These are phyloP conservation scores for Hemicrepidius hirtus DNA, from an alignment of 2,888 invertebrate genomes.

Conservation along the genomic window DNA sequence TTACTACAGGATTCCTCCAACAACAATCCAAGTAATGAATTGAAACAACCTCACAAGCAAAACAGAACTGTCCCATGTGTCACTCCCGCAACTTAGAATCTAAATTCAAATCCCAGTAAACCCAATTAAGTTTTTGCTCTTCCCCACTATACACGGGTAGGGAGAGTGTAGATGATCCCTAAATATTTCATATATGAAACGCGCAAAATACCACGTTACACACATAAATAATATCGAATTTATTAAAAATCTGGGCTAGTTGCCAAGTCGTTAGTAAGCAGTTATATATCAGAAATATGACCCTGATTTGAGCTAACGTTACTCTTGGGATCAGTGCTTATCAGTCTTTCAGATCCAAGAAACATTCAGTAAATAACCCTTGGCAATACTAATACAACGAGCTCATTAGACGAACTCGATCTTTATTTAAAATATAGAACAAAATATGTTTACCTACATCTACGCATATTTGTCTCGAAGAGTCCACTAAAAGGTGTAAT, in stretches of 20 bases:
- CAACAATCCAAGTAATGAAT: conserved; percentile 18
- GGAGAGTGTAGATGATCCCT: conserved; percentile 35
- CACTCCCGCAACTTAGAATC: conserved; percentile 34
- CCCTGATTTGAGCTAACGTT: conserved; percentile 25
- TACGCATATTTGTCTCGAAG: not conserved
- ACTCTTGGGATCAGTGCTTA: conserved; percentile 22
- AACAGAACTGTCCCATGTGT: conserved; percentile 45
- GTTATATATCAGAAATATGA: conserved; percentile 30
- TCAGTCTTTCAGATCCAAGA: not conserved
- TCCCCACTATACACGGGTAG: conserved; percentile 38
- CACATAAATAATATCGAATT: conserved; percentile 43
- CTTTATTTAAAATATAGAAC: not conserved
- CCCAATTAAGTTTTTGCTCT: conserved; percentile 43
- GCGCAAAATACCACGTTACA: conserved; percentile 15
- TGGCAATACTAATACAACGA: not conserved
- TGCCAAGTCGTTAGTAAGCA: conserved; percentile 37
- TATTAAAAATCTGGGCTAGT: conserved; percentile 40
- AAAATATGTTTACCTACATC: not conserved
- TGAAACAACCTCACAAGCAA: conserved; percentile 26
- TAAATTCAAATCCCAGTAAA: conserved; percentile 47
- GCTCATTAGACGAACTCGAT: not conserved
- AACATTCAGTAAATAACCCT: not conserved
- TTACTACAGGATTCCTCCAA: conserved; percentile 2
- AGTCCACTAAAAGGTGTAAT: not conserved
- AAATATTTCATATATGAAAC: conserved; percentile 23